Evolutionary conservation across 2,113 vertebrate genomes (phyloP), one percentile per base, ranked within the genome.

Genomic region (Chitala chitala): DNA sequence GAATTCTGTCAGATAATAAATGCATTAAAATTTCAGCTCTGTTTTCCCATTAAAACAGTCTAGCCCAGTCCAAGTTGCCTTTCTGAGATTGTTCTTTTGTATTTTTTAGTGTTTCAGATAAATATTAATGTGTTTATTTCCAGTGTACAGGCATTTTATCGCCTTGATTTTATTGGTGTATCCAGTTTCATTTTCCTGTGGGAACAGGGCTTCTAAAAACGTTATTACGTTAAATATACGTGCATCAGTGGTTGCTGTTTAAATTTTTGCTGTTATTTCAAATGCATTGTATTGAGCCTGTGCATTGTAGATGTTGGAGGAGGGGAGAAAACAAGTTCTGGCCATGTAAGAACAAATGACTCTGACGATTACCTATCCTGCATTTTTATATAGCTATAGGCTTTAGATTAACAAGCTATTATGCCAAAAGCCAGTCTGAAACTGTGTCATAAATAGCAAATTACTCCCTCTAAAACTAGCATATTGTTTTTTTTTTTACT

Each of bases 381-480:
- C 13, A 9, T 58, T 58, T 58, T 12, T 58, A 29, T 58, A 13
- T 6, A 29, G 55, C 29, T 63, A 29, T 63, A 36, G 1, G 56
- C 29, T 59, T 59, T 6, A 15, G 26, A 59, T 59, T 24, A 33
- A 59, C 56, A 59, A 59, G 56, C 33, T 24, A 59, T 24, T 4
- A 6, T 17, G 20, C 33, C 20, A 63, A 63, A 63, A 63, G 31
- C 33, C 6, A 38, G 29, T 20, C 6, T n/a, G 15, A 38, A 36
- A 29, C 9, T 63, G 59, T 17, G 38, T 33, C 59, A 63, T n/a
- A 63, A 63, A 63, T 63, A 36, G 33, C 59, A 63, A 63, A 33
- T 33, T n/a, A n/a, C 38, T 33, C 7, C 15, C 38, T 33, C 33
- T 33, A n/a, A n/a, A n/a, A n/a, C n/a, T n/a, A n/a, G n/a, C n/a